Conservation (phyloP, 2,113 vertebrate genomes). For the Chauna torquata region DNA sequence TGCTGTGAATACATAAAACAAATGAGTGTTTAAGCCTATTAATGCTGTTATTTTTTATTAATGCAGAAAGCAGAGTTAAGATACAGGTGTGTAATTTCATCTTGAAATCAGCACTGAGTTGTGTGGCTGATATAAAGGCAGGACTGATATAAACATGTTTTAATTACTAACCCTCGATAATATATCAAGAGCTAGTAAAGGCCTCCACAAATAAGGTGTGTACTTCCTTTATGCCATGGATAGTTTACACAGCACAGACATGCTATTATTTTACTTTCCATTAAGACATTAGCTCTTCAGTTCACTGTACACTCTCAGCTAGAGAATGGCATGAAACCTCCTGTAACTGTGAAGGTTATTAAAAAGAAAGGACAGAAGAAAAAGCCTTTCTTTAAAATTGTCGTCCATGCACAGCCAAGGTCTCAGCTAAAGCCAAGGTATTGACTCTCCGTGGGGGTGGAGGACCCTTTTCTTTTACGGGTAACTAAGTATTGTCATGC, state of each 20-base stretch:
- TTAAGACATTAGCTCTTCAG: not conserved
- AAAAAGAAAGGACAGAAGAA: not conserved
- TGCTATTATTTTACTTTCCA: conserved; percentile 17
- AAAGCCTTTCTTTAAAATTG: not conserved
- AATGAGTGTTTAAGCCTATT: conserved; percentile 29
- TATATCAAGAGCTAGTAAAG: not conserved
- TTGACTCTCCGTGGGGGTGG: not conserved
- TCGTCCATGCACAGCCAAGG: not conserved
- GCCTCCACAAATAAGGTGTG: not conserved
- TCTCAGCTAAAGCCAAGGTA: not conserved
- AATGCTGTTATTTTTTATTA: conserved; percentile 53
- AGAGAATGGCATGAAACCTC: not conserved
- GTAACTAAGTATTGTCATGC: not conserved
- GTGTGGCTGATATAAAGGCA: not conserved
- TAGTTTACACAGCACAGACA: not conserved
- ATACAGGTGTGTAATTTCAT: not conserved
- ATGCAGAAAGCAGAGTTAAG: conserved; percentile 17
- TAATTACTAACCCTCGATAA: not conserved
- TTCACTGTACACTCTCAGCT: not conserved
- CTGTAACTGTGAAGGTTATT: not conserved
- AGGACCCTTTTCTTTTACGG: not conserved
- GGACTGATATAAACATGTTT: not conserved
- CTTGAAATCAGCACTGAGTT: not conserved
- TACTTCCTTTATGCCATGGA: not conserved
- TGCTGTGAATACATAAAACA: conserved; percentile 32